phyloP scores from a whole-genome alignment of 2,888 invertebrate genomes.

The Campoplex nolae region DNA sequence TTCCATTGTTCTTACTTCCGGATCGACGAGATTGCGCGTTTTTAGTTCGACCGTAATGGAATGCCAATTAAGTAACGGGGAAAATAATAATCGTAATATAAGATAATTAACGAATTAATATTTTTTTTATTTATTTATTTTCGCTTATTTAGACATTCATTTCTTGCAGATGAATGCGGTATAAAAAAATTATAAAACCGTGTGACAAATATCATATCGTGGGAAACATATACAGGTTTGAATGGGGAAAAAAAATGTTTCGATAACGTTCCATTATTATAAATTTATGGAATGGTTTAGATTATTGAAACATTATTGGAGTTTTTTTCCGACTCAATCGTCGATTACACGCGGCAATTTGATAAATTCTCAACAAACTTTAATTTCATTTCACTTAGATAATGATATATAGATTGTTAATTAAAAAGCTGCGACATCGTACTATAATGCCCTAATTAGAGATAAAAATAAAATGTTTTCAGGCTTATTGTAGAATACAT shows the following conservation, averaged over 20 bases:
- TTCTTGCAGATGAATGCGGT: too few species aligned
- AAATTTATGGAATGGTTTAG: too few species aligned
- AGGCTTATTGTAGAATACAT: background rate
- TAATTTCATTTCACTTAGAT: background rate
- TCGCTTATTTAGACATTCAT: too few species aligned
- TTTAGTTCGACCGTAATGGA: conserved; percentile 3
- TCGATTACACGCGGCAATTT: too few species aligned
- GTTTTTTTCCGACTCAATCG: too few species aligned
- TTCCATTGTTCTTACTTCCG: conserved; percentile 7
- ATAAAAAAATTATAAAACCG: too few species aligned
- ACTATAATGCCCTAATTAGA: background rate
- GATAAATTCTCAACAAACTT: background rate
- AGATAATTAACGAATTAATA: background rate
- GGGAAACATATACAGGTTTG: too few species aligned
- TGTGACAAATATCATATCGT: too few species aligned
- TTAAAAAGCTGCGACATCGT: background rate
- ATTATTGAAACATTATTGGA: too few species aligned
- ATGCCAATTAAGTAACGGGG: background rate
- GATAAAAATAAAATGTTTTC: background rate
- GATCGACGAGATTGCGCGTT: conserved; percentile 17
- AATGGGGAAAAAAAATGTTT: too few species aligned
- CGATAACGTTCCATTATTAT: too few species aligned
- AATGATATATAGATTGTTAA: background rate
- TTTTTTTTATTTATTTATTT: too few species aligned
- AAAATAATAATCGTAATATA: background rate